Base-by-base conservation (phyloP, 2,797 vertebrate genomes). In the Poeciliopsis presidionis region DNA sequence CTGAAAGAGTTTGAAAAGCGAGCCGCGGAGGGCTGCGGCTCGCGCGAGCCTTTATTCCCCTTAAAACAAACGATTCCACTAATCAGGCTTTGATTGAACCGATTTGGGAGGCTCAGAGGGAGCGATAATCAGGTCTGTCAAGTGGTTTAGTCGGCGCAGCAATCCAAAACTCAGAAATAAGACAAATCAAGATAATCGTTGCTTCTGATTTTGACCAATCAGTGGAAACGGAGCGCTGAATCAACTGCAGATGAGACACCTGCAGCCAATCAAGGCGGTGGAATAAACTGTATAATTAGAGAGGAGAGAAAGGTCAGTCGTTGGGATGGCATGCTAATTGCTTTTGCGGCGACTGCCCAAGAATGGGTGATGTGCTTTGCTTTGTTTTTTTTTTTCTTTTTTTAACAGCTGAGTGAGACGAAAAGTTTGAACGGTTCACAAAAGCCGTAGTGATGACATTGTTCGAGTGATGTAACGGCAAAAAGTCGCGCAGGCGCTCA, bases 191-290 rank as follows among this genome's bases (percentile, higher is more conserved):
- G 76, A 79, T 77, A 90, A 89, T 89, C 86, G 85, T 86, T 79
- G 4, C 84, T 89, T 69, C 83, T 90, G 87, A 93, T 94, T 92
- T 88, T 81, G 82, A 92, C 89, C 90, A 91, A 93, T 93, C 92
- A 90, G 87, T 77, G 74, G 2, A 72, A 72, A 83, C 74, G 72
- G 86, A 85, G 74, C 79, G 84, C 78, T 85, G 79, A 89, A 81
- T 91, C 81, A 85, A 81, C 55, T 45, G 72, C 76, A 86, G 83
- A 85, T 76, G 80, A 87, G 77, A 87, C 91, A 94, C 85, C 90
- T 89, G 87, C 51, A 92, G 84, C 86, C 90, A 92, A 92, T 93
- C 90, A 87, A 82, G 81, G 53, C 76, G 0, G 49, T 72, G 73
- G 86, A 82, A 86, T 72, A 85, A 85, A 88, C 70, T 57, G 36